Evolutionary conservation across 2,113 vertebrate species (phyloP).

Genomic region (Otus sunia): DNA sequence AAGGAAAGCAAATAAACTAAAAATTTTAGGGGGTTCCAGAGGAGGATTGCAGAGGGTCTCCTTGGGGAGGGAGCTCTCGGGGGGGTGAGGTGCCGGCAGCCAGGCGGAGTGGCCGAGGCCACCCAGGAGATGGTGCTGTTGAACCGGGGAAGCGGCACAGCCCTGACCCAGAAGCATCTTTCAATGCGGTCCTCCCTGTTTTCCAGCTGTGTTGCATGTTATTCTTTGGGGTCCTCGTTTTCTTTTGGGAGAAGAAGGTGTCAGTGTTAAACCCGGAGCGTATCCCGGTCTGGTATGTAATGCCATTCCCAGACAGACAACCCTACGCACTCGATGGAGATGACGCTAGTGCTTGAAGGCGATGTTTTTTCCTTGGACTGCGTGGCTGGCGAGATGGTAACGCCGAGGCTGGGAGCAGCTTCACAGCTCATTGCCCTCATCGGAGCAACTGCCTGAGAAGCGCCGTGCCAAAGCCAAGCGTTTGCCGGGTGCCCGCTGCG

Average conservation of each 20-base stretch:
- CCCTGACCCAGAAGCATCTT: slow-evolving; percentile 45
- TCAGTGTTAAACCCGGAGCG: neutral
- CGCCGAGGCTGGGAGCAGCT: neutral
- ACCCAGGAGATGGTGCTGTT: slow-evolving; percentile 67
- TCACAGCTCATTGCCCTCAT: neutral
- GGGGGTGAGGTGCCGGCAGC: neutral
- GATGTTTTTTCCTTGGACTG: neutral
- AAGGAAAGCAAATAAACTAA: neutral
- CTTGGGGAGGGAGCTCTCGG: neutral
- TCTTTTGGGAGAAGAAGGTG: neutral
- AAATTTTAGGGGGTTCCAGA: neutral
- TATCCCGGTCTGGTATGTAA: accelerated
- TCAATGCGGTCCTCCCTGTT: slow-evolving; percentile 43
- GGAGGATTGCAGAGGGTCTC: neutral
- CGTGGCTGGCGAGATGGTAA: neutral
- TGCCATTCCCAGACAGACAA: neutral
- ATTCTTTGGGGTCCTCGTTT: neutral
- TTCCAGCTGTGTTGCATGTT: neutral
- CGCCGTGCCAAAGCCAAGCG: neutral
- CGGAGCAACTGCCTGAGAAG: neutral
- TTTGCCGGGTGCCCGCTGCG: neutral
- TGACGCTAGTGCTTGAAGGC: neutral
- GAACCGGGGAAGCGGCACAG: neutral
- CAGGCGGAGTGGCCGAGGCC: neutral
- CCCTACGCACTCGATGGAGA: neutral